Percentiles rank a stretch among this genome's conserved stretches.
These are phyloP conservation scores for Artemisiospiza belli DNA, from an alignment of 2,113 vertebrate species.

Conservation along the genomic window DNA sequence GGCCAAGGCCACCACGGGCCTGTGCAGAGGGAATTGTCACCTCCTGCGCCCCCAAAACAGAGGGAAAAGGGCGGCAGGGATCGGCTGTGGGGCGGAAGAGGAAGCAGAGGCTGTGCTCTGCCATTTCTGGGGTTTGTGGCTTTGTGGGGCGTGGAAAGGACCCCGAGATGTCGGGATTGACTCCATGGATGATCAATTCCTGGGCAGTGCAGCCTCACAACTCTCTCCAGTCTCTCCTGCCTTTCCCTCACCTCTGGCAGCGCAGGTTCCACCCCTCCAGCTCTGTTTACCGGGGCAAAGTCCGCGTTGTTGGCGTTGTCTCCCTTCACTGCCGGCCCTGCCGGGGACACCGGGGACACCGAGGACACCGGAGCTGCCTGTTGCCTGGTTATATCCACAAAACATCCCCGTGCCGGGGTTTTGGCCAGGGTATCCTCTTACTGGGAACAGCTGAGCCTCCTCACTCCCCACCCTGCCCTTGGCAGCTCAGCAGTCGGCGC, in stretches of 20 bases:
- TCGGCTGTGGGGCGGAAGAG: too few species aligned
- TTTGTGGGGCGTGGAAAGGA: too few species aligned
- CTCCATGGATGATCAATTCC: too few species aligned
- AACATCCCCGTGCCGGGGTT: constrained; percentile 37
- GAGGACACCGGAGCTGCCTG: background rate
- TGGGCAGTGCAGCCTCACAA: too few species aligned
- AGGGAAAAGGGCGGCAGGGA: too few species aligned
- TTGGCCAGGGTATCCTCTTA: background rate
- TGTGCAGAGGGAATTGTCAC: too few species aligned
- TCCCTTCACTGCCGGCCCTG: accelerated
- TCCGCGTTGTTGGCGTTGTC: accelerated
- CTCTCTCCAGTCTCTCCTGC: background rate
- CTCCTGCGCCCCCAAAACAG: too few species aligned
- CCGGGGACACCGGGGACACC: background rate
- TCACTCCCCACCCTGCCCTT: constrained; percentile 64
- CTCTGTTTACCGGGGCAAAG: constrained; percentile 50
- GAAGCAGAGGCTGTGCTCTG: too few species aligned
- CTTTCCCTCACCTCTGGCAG: background rate
- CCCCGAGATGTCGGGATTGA: too few species aligned
- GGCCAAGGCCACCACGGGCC: too few species aligned
- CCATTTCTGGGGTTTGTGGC: too few species aligned
- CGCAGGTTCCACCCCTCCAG: background rate
- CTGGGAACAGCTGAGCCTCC: constrained; percentile 41
- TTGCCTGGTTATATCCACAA: constrained; percentile 67
- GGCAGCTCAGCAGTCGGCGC: constrained; percentile 43